These are phyloP conservation scores for Drosophila saltans DNA, from an alignment of 1,140 invertebrate genomes.

Conservation along the genomic window DNA sequence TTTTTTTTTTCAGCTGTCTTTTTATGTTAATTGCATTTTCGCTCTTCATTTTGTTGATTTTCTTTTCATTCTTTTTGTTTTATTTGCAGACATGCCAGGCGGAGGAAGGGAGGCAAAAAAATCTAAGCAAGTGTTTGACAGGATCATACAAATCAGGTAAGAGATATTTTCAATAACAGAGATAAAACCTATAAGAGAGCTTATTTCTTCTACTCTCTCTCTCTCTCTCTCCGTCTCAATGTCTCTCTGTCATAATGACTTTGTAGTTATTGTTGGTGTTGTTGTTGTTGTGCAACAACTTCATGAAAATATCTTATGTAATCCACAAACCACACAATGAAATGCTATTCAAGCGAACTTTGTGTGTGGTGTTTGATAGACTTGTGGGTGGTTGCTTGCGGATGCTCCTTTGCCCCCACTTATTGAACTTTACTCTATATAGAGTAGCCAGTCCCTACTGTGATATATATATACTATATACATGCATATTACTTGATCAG, in stretches of 20 bases:
- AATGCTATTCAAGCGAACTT: conserved; percentile 9
- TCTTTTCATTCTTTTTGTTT: not conserved
- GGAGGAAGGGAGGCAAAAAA: conserved; percentile 48
- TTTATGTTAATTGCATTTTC: conserved; percentile 10
- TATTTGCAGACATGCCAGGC: conserved; percentile 69
- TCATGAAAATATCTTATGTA: conserved; percentile 6
- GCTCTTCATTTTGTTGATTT: conserved; percentile 4
- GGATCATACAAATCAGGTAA: conserved; percentile 72
- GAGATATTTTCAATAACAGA: conserved; percentile 7
- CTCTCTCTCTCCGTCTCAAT: not conserved
- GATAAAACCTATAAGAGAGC: not conserved
- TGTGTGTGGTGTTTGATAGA: not conserved
- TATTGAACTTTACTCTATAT: no score
- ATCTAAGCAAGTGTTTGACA: conserved; percentile 60
- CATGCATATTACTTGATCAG: no score
- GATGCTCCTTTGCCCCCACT: not conserved
- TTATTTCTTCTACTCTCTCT: not conserved
- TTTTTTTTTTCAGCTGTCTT: conserved; percentile 1
- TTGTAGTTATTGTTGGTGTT: not conserved
- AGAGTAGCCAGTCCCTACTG: no score
- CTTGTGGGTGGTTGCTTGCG: not conserved
- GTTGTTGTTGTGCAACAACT: conserved; percentile 9
- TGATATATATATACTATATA: no score
- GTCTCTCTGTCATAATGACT: not conserved
- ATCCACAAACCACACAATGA: conserved; percentile 12